Percentiles rank a stretch among this genome's conserved stretches.
Conservation (phyloP, 2,888 invertebrate species). For the Standfussiana lucernea region DNA sequence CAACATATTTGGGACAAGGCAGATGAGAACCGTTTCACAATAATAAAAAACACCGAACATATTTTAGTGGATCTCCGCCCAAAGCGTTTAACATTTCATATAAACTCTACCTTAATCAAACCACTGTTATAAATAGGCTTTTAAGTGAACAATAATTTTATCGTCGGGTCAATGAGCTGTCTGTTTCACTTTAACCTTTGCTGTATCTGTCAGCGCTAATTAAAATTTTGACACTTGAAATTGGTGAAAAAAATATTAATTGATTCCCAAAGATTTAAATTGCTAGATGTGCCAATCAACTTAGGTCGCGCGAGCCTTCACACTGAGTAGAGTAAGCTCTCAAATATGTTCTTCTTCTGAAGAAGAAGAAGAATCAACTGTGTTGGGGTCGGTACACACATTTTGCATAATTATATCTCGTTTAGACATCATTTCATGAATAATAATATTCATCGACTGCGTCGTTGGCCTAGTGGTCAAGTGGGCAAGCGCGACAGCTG, state of each 20-base stretch:
- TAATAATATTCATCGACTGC: too few species aligned
- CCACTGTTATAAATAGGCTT: conserved; percentile 6
- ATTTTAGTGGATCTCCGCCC: not conserved
- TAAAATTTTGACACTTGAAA: conserved; percentile 7
- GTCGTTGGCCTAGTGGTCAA: too few species aligned
- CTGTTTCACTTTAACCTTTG: not conserved
- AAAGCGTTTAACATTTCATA: conserved; percentile 3
- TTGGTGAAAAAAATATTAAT: not conserved
- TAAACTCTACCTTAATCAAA: not conserved
- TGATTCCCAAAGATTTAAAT: not conserved
- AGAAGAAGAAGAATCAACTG: too few species aligned
- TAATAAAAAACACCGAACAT: not conserved
- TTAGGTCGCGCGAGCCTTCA: not conserved
- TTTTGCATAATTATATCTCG: too few species aligned
- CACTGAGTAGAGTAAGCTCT: not conserved
- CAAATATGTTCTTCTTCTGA: too few species aligned
- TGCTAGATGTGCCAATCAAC: not conserved
- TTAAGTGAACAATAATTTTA: conserved; percentile 16
- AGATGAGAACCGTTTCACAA: not conserved
- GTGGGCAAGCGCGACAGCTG: too few species aligned
- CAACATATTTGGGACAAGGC: too few species aligned
- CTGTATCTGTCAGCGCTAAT: not conserved
- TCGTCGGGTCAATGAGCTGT: not conserved
- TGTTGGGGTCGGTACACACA: not conserved
- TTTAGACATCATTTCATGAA: too few species aligned